Evolutionary conservation across 1,140 invertebrate species (phyloP).

Genomic region (Cotesia vestalis): DNA sequence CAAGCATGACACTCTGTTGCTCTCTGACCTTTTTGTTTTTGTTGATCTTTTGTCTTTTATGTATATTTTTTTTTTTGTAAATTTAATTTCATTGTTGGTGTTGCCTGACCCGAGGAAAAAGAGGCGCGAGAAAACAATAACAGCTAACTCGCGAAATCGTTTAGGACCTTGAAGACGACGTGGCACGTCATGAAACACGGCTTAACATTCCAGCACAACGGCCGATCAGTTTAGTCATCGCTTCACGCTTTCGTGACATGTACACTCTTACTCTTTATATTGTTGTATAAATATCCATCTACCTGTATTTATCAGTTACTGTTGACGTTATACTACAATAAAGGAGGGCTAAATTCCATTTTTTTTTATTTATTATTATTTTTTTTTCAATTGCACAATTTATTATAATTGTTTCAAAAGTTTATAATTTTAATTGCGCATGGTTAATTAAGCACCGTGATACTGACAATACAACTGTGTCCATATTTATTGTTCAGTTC

Average conservation of each 20-base stretch:
- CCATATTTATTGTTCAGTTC: no score
- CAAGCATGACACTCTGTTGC: constrained; percentile 6
- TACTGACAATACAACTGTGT: no score
- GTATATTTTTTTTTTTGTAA: no score
- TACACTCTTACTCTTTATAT: background rate
- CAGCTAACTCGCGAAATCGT: constrained; percentile 14
- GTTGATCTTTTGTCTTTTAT: background rate
- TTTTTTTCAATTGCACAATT: no score
- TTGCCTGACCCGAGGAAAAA: constrained; percentile 17
- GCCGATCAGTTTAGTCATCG: constrained; percentile 27
- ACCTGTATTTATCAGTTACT: no score
- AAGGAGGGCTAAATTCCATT: no score
- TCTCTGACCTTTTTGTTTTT: constrained; percentile 17
- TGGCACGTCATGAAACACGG: constrained; percentile 14
- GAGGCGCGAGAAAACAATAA: constrained; percentile 24
- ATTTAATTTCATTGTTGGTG: no score
- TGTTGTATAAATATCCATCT: background rate
- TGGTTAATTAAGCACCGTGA: no score
- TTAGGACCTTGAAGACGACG: constrained; percentile 15
- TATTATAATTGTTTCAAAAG: no score
- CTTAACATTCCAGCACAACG: constrained; percentile 18
- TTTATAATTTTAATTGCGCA: no score
- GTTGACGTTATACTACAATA: no score
- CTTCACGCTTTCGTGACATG: background rate
- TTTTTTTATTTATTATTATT: background rate